phyloP scores from a whole-genome alignment of 2,113 vertebrate species.

The Hepsetus odoe region DNA sequence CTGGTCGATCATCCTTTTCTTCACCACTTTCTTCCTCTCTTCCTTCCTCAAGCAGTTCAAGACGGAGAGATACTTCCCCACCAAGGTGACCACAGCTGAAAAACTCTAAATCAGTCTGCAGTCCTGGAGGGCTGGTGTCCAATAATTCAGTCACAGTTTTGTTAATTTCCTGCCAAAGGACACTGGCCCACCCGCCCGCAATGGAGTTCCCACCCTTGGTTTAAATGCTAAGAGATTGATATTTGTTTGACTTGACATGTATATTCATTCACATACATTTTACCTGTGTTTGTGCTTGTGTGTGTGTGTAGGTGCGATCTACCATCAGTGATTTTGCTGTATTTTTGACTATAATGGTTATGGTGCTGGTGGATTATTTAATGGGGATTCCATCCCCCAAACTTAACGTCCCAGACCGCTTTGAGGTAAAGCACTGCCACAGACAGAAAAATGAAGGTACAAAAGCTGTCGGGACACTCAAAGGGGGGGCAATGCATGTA shows the following conservation, averaged over 20 bases:
- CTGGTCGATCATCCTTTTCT: conserved; percentile 97
- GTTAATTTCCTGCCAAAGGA: too few relatives aligned
- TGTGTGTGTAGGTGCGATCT: conserved; percentile 83
- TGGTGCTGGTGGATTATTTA: conserved; percentile 92
- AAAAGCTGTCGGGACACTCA: too few relatives aligned
- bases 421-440: conserved; percentile 86
- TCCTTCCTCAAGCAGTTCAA: conserved; percentile 96
- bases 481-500: too few relatives aligned
- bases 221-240: too few relatives aligned
- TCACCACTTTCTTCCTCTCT: conserved; percentile 94
- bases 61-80: conserved; percentile 95
- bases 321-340: conserved; percentile 96
- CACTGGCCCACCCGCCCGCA: too few relatives aligned
- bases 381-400: conserved; percentile 94
- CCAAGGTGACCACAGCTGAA: conserved; percentile 66
- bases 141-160: too few relatives aligned
- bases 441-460: too few relatives aligned
- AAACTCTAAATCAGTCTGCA: background rate
- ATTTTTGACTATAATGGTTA: conserved; percentile 93
- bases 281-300: conserved; percentile 16
- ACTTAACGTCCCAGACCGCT: conserved; percentile 90
- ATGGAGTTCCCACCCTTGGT: too few relatives aligned
- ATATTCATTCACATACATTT: background rate
- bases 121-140: too few relatives aligned
- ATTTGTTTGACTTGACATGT: background rate